Base-by-base conservation (phyloP, 2,888 invertebrate genomes). In the Tetropium fuscum region DNA sequence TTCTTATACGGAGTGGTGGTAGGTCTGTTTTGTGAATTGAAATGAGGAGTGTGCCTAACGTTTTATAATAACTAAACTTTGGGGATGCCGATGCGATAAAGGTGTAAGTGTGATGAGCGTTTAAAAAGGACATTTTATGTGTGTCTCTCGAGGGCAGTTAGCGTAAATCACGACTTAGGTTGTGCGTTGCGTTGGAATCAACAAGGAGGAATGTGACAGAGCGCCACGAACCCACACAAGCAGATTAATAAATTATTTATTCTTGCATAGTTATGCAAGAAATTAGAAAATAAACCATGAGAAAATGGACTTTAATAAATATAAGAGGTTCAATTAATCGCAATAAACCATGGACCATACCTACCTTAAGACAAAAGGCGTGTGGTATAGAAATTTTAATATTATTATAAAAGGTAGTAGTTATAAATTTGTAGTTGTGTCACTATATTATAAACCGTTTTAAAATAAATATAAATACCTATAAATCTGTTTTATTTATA, bases 191-290 rank as follows among this genome's bases (percentile, higher is more conserved):
- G 73, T 73, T 70, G 72, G 71, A 60, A 68, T 63, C 63, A 55
- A 58, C 65, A 68, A 64, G 64, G 63, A 69, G 64, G 72, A 73
- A 75, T 74, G 74, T 68, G 66, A 72, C 71, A 69, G 57, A 60
- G 68, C 70, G 64, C 69, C 66, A 61, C 49, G 71, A 74, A 73
- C 74, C 74, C 74, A 74, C 74, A 74, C 74, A 73, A 68, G 68
- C 69, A 68, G 73, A 69, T 69, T 68, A 68, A 74, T 74, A 74
- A 73, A 74, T 74, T 69, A 70, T 58, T 59, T 30, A n/a, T n/a
- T n/a, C n/a, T n/a, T n/a, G 11, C 44, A 18, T 44, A 45, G 51
- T 25, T 36, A 41, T 47, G 44, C 45, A 48, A 58, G 63, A 58
- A 63, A 63, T 63, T 63, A 63, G 54, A 63, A 63, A 63, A 58